Percentiles rank a stretch among this genome's conserved stretches.
These are phyloP conservation scores for Muraenolepis orangiensis DNA, from an alignment of 2,797 vertebrate species.

Conservation along the genomic window DNA sequence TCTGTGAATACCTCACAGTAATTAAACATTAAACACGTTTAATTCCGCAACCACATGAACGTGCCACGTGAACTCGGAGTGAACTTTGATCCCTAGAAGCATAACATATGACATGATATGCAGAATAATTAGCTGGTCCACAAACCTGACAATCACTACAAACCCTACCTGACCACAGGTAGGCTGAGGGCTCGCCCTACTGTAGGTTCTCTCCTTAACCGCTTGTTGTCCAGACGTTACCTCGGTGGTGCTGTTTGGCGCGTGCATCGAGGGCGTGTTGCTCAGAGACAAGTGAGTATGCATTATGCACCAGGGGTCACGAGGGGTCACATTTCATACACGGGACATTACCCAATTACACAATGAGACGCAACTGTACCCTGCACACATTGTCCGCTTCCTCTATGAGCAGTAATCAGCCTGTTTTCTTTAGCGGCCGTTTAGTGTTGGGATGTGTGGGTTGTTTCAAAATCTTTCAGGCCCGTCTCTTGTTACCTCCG, in stretches of 20 bases:
- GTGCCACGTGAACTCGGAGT: too few relatives aligned
- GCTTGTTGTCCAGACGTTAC: constrained; percentile 76
- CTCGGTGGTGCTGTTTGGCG: constrained; percentile 88
- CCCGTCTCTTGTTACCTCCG: too few relatives aligned
- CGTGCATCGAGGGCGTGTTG: constrained; percentile 90
- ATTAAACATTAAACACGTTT: too few relatives aligned
- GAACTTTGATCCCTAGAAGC: background rate
- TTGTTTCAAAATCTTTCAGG: background rate
- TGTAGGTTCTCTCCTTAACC: constrained; percentile 64
- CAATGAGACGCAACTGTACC: background rate
- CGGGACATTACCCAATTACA: background rate
- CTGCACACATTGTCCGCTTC: background rate
- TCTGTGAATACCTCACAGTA: too few relatives aligned
- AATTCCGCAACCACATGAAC: background rate
- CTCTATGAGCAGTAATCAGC: background rate
- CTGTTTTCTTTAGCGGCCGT: background rate
- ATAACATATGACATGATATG: background rate
- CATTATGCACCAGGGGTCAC: background rate
- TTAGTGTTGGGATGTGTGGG: background rate
- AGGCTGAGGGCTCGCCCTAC: background rate
- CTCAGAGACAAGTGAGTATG: constrained; percentile 89
- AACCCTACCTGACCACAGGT: background rate
- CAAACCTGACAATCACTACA: too few relatives aligned
- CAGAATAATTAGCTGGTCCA: background rate
- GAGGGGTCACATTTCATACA: background rate